These are phyloP conservation scores for Laupala kohalensis DNA, from an alignment of 1,140 invertebrate species.

Conservation along the genomic window DNA sequence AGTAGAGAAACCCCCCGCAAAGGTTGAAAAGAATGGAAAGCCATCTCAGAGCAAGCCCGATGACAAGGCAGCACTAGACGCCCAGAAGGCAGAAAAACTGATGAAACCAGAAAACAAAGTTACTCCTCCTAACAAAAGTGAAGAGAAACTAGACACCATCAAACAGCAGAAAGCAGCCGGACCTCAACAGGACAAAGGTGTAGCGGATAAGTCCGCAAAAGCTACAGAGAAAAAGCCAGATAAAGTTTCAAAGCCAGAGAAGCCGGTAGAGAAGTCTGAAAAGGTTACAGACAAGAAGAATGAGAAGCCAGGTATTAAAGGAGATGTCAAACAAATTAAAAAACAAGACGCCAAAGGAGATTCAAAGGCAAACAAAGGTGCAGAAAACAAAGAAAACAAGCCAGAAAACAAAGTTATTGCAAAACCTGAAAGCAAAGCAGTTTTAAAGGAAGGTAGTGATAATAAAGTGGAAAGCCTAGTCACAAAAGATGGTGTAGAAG, in stretches of 20 bases:
- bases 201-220: neutral
- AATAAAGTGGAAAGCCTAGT: neutral
- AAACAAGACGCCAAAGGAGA: neutral
- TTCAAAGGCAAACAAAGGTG: neutral
- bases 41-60: neutral
- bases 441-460: neutral
- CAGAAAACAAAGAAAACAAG: neutral
- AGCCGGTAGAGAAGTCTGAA: neutral
- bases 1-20: neutral
- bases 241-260: neutral
- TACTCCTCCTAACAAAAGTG: neutral
- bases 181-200: neutral
- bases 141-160: neutral
- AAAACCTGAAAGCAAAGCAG: neutral
- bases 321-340: neutral
- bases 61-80: neutral
- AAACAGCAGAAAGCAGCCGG: neutral
- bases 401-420: neutral
- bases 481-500: neutral
- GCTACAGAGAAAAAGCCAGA: neutral
- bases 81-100: neutral
- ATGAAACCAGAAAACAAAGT: neutral
- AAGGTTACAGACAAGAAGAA: neutral
- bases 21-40: neutral
- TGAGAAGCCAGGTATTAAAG: neutral